Evolutionary conservation across 2,113 vertebrate genomes (phyloP).

Genomic region (Pardalotus punctatus): DNA sequence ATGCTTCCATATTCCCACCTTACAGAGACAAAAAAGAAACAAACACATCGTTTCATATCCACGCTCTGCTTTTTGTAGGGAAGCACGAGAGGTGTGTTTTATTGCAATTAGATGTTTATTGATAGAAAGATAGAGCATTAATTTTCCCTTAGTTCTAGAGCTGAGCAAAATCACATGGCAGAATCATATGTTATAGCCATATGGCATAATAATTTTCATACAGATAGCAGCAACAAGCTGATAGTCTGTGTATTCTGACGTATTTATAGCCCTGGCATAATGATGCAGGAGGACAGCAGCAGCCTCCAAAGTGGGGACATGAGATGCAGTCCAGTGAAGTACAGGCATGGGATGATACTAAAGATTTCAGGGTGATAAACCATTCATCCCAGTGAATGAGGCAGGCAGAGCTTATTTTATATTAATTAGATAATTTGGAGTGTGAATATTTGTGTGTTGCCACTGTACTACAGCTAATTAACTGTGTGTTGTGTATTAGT

Average conservation of each 20-base stretch:
- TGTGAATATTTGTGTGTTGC: not conserved
- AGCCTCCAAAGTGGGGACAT: not conserved
- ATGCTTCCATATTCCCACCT: not conserved
- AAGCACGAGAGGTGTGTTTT: not conserved
- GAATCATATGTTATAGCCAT: not conserved
- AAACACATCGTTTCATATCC: not conserved
- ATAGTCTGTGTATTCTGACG: not conserved
- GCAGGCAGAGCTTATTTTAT: not conserved
- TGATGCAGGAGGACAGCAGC: not conserved
- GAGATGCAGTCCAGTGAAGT: not conserved
- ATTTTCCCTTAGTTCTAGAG: not conserved
- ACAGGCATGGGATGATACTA: not conserved
- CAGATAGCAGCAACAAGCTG: not conserved
- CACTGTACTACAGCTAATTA: not conserved
- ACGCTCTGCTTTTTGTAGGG: not conserved
- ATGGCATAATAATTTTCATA: not conserved
- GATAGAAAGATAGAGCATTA: not conserved
- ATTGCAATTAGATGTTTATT: not conserved
- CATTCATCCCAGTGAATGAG: fast-evolving
- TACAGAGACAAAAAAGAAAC: not conserved
- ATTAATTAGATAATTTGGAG: not conserved
- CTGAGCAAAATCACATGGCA: not conserved
- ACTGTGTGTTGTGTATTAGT: not conserved
- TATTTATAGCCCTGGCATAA: not conserved
- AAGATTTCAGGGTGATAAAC: not conserved